Base-by-base conservation (phyloP, 1,140 invertebrate species). In the Camponotus vicinus region DNA sequence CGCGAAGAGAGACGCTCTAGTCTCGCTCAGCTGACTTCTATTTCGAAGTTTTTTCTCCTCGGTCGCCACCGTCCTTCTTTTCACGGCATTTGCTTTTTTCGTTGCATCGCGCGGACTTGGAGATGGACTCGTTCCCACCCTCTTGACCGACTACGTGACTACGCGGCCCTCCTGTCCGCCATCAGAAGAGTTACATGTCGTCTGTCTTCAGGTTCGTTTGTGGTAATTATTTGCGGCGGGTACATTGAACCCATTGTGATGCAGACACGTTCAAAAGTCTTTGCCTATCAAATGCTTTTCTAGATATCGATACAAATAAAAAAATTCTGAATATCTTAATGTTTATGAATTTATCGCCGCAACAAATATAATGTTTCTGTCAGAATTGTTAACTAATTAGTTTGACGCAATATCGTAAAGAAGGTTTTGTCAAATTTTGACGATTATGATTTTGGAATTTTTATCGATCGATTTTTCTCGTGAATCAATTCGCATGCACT, bases 161-260 rank as follows among this genome's bases (percentile, higher is more conserved):
- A 69, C 61, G 57, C 82, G 76, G 71, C 45, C 69, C 85, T 71
- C 61, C 69, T 77, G 82, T 73, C 70, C 64, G 21, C 49, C 67
- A 75, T 52, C 87, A 37, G 42, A 32, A 59, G 63, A 45, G 64
- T 70, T 90, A 88, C 88, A 86, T 90, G 86, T 90, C 88, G 85
- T 87, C 75, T 63, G 86, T 90, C 89, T 90, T 90, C 86, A 66
- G 70, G 87, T 89, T 92, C 85, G 90, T 92, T 92, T 91, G 90
- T 90, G 89, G 90, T 91, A 91, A 91, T 91, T 93, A 92, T 88
- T 27, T 85, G 15, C 34, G 55, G 6, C 49, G 83, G 80, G 92
- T 92, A 87, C 92, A 61, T 93, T 93, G 92, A 93, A 93, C 91
- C 57, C 86, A 45, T 11, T 49, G 32, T 27, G 18, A 42, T 42